Evolutionary conservation across 2,888 invertebrate genomes (phyloP), one percentile per base, ranked within the genome.

Genomic region (Nomada hirtipes): DNA sequence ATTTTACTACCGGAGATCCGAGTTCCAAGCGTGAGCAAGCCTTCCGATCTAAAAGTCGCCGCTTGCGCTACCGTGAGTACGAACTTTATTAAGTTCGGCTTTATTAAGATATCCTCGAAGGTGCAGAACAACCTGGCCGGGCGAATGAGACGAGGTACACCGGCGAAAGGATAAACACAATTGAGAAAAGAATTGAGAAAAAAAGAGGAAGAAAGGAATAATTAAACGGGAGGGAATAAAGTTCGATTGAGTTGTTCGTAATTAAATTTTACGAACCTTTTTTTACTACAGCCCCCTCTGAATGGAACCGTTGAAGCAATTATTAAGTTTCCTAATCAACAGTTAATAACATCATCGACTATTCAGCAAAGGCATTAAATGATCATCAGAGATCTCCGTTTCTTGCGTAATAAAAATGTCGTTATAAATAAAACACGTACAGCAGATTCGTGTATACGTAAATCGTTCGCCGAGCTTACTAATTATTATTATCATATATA

Each of bases 1-100:
- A 88, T 89, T 90, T 91, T 91, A 90, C 89, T 88, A 87, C 84
- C 87, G 86, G 89, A 83, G 88, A 84, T 89, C 87, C 89, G 81
- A 88, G 86, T 86, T 88, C 89, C 88, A 83, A 85, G 86, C 76
- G 82, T 82, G 84, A 76, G 75, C 82, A 75, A 79, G 86, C 73
- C 84, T 83, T 84, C 76, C 82, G 85, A 87, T 84, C 85, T 80
- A 59, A 74, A 36, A 75, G 82, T 64, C 74, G 79, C 64, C 59
- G 60, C 50, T 44, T 65, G 42, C 70, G 26, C 29, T 65, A 79
- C 61, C 80, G 82, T 84, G 86, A 84, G 86, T 78, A 79, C 64
- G 79, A 61, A 75, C 78, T 15, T 11, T 15, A 20, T 2, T 36
- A 36, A 10, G 15, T 13, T 73, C 59, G 59, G 60, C 59, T 68